Conservation (phyloP, 2,888 invertebrate species). For the Chironomus riparius region DNA sequence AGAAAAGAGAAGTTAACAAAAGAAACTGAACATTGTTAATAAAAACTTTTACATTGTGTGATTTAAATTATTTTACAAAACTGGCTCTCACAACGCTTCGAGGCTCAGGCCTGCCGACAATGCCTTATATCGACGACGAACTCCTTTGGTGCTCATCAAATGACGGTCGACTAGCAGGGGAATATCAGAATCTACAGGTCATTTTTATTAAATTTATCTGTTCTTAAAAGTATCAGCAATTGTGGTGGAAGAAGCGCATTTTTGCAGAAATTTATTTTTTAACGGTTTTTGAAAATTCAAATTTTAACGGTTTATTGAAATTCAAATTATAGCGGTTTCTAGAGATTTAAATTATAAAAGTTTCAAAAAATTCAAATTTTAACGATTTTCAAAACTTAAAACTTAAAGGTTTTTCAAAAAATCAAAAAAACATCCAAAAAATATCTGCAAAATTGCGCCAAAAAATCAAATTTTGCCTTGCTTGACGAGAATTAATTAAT, state of each 20-base stretch:
- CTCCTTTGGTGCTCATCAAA: constrained; percentile 84
- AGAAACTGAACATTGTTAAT: too few relatives aligned
- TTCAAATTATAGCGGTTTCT: not conserved
- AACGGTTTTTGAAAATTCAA: not conserved
- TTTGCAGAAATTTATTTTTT: not conserved
- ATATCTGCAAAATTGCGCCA: not conserved
- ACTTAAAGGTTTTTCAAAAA: too few relatives aligned
- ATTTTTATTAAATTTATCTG: not conserved
- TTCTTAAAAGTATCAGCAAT: too few relatives aligned
- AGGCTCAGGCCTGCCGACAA: constrained; percentile 49
- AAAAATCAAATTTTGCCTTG: too few relatives aligned
- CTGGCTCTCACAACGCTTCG: constrained; percentile 30
- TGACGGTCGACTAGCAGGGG: constrained; percentile 82
- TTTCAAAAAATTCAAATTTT: too few relatives aligned
- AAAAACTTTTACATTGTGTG: too few relatives aligned
- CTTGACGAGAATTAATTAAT: too few relatives aligned
- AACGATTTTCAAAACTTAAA: too few relatives aligned
- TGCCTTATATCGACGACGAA: constrained; percentile 95
- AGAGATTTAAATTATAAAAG: too few relatives aligned
- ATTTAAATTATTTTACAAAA: not conserved
- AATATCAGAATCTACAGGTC: constrained; percentile 81
- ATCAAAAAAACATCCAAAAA: too few relatives aligned
- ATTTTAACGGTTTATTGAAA: not conserved
- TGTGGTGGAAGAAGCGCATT: too few relatives aligned
- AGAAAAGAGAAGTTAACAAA: not conserved